phyloP scores from a whole-genome alignment of 2,113 vertebrate genomes.

The Romanogobio albipinnatus region DNA sequence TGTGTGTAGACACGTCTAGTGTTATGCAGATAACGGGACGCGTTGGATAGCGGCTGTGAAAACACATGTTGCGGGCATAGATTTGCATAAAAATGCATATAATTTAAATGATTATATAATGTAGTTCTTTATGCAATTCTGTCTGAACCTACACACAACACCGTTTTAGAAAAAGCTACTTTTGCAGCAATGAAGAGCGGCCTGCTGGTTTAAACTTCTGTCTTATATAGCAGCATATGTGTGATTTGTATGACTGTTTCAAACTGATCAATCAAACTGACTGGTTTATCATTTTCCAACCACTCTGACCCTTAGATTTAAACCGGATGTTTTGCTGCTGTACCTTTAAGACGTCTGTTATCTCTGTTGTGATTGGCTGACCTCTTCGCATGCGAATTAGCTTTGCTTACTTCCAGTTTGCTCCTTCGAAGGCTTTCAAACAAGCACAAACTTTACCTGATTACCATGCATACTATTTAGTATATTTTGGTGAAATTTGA shows the following conservation, averaged over 20 bases:
- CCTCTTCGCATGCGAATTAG: neutral
- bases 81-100: constrained; percentile 34
- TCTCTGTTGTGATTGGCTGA: neutral
- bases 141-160: constrained; percentile 17
- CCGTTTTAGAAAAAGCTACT: neutral
- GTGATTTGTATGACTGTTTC: neutral
- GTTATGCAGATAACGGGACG: neutral
- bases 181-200: neutral
- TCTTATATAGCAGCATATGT: neutral
- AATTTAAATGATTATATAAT: constrained; percentile 30
- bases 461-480: too few relatives aligned
- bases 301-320: neutral
- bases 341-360: neutral
- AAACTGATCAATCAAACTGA: too few relatives aligned
- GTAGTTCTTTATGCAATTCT: neutral
- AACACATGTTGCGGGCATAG: neutral
- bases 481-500: too few relatives aligned
- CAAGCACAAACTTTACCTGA: too few relatives aligned
- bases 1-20: constrained; percentile 3
- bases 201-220: neutral
- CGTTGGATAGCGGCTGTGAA: neutral
- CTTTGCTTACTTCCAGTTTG: neutral
- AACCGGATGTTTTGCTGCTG: neutral
- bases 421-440: too few relatives aligned
- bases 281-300: neutral